Evolutionary conservation across 2,888 invertebrate genomes (phyloP).

Genomic region (Papilio elwesi): DNA sequence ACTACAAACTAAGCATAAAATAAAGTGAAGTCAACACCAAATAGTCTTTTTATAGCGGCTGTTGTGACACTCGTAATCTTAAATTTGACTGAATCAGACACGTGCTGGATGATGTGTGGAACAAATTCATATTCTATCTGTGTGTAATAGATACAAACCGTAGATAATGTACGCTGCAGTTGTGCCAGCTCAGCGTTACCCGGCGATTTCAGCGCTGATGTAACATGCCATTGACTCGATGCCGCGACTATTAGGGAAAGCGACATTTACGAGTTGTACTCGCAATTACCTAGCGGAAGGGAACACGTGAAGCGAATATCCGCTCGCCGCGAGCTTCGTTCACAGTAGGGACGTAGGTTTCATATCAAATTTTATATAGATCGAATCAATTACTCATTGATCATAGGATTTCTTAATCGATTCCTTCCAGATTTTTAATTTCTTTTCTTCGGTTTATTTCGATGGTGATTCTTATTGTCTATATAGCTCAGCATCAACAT

Average conservation of each 20-base stretch:
- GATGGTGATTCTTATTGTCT: neutral
- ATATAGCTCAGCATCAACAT: no score
- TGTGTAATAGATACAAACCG: conserved; percentile 26
- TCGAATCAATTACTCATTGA: no score
- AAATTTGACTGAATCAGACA: conserved; percentile 12
- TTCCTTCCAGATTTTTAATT: neutral
- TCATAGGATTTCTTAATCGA: neutral
- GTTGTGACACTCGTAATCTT: conserved; percentile 8
- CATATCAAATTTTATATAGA: neutral
- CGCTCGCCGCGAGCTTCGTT: conserved; percentile 56
- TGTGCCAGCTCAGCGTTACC: conserved; percentile 34
- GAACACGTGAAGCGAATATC: conserved; percentile 78
- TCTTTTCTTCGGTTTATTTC: neutral
- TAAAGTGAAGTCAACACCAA: neutral
- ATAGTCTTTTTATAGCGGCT: neutral
- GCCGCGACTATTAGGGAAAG: conserved; percentile 45
- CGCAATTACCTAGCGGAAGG: conserved; percentile 77
- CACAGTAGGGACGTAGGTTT: neutral
- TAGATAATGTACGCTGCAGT: conserved; percentile 20
- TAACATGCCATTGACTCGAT: conserved; percentile 38
- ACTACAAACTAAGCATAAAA: neutral
- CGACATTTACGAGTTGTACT: conserved; percentile 55
- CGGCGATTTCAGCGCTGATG: conserved; percentile 45
- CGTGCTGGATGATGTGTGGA: conserved; percentile 9
- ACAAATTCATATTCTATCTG: neutral